These are phyloP conservation scores for Trissolcus japonicus DNA, from an alignment of 2,888 invertebrate species.

Conservation along the genomic window DNA sequence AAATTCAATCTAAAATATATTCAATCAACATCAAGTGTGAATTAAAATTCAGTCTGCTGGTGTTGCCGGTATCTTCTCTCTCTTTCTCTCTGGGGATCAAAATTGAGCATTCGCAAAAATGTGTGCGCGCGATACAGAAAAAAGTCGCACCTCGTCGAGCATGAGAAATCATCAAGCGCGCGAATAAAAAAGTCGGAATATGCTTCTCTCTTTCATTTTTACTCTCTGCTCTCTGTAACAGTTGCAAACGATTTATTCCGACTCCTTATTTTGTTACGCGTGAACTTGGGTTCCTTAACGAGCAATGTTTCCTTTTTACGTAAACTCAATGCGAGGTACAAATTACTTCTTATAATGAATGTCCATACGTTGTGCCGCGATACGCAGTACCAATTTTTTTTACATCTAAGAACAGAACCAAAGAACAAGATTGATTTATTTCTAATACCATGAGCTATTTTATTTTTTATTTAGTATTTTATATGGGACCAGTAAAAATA, in stretches of 20 bases:
- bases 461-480: too few species aligned
- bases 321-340: constrained; percentile 25
- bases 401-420: not conserved
- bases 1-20: not conserved
- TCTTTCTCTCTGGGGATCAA: too few species aligned
- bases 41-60: too few species aligned
- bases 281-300: constrained; percentile 23
- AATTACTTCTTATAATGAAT: constrained; percentile 15
- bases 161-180: not conserved
- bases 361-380: constrained; percentile 5
- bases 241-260: constrained; percentile 40
- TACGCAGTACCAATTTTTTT: too few species aligned
- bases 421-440: not conserved
- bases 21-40: too few species aligned
- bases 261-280: constrained; percentile 32
- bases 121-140: not conserved
- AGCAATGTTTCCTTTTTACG: constrained; percentile 27
- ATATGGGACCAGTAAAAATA: too few species aligned
- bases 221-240: constrained; percentile 31
- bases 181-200: constrained; percentile 14
- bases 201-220: constrained; percentile 25
- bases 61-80: too few species aligned
- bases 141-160: too few species aligned
- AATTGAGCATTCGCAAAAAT: not conserved
- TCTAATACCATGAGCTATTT: not conserved